A percentile compares a stretch with the other conserved stretches of the same genome.
phyloP scores from a whole-genome alignment of 2,888 invertebrate genomes.

The Punctoribates punctum region DNA sequence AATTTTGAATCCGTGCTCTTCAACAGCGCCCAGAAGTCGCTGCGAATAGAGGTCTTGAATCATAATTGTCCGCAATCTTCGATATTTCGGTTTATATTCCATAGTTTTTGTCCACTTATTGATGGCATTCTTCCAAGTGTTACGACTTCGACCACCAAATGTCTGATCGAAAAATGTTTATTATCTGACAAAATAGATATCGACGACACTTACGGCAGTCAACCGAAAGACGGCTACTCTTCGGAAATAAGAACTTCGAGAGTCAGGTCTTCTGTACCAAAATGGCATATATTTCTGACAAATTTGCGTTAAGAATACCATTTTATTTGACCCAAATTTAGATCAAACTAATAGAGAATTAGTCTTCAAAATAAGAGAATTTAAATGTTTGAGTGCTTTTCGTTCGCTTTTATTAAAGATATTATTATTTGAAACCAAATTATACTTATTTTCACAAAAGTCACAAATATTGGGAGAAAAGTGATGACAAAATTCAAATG shows the following conservation, averaged over 20 bases:
- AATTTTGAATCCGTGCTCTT: slow-evolving; percentile 52
- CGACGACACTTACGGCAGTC: slow-evolving; percentile 6
- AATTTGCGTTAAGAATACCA: slow-evolving; percentile 41
- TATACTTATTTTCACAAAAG: too few relatives aligned
- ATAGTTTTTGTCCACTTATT: slow-evolving; percentile 37
- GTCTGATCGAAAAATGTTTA: neutral
- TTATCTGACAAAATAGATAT: slow-evolving; percentile 1
- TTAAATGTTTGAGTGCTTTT: too few relatives aligned
- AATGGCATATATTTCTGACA: slow-evolving; percentile 43
- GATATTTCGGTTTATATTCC: slow-evolving; percentile 76
- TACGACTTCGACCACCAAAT: slow-evolving; percentile 38
- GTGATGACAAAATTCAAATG: too few relatives aligned
- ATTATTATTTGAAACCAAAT: too few relatives aligned
- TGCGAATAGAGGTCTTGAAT: slow-evolving; percentile 38
- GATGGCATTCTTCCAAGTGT: slow-evolving; percentile 36
- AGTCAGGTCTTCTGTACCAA: slow-evolving; percentile 33
- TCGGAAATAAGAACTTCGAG: slow-evolving; percentile 23
- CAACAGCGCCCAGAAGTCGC: slow-evolving; percentile 52
- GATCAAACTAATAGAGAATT: too few relatives aligned
- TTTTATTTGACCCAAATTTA: neutral
- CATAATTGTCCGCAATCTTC: slow-evolving; percentile 52
- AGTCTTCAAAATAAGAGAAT: too few relatives aligned
- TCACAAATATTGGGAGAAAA: too few relatives aligned
- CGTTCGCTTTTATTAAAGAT: neutral
- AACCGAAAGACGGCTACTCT: slow-evolving; percentile 38